Conservation (phyloP, 2,797 vertebrate species). For the Peromyscus attwateri region DNA sequence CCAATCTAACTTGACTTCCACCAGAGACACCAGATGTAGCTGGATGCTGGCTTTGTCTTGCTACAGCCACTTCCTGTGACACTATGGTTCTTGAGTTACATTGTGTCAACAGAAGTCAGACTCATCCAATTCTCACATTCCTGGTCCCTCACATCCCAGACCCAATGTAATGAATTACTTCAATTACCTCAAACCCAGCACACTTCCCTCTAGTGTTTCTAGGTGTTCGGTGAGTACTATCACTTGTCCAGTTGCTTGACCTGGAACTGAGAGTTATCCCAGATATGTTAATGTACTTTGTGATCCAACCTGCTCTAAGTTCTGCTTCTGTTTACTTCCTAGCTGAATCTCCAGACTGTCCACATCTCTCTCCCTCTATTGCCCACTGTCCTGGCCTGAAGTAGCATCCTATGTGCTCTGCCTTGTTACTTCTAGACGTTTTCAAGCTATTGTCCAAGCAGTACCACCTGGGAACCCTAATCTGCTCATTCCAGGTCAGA, state of each 20-base stretch:
- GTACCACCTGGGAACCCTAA: neutral
- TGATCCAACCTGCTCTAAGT: neutral
- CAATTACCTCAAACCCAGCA: too few species aligned
- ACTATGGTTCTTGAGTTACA: neutral
- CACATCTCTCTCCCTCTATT: neutral
- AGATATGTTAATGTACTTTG: neutral
- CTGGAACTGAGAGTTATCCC: neutral
- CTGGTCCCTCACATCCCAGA: neutral
- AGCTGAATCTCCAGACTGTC: neutral
- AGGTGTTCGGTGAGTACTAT: neutral
- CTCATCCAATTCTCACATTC: too few species aligned
- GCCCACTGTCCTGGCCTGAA: neutral
- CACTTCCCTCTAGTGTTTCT: neutral
- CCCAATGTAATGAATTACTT: neutral
- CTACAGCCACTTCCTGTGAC: neutral
- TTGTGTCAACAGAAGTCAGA: neutral
- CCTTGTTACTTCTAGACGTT: neutral
- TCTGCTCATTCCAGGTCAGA: neutral
- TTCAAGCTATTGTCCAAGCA: neutral
- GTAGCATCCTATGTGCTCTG: neutral
- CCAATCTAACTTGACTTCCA: neutral
- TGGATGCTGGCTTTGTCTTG: fast-evolving
- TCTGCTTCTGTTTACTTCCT: neutral
- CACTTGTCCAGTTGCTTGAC: neutral
- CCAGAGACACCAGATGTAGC: fast-evolving